phyloP scores from a whole-genome alignment of 2,113 vertebrate species.

The Saccopteryx leptura region DNA sequence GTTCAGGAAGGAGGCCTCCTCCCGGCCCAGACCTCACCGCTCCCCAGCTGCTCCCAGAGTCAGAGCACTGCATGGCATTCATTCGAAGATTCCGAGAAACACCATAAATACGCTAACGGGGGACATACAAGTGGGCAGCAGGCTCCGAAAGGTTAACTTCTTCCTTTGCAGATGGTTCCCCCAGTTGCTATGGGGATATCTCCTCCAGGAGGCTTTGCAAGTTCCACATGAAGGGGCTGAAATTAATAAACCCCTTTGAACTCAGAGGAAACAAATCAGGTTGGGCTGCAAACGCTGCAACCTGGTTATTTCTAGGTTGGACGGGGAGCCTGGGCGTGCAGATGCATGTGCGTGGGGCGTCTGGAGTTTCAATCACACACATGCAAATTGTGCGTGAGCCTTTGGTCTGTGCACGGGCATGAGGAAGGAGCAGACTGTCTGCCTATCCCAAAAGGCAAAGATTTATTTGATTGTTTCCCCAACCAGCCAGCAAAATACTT shows the following conservation, averaged over 20 bases:
- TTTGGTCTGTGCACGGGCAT: neutral
- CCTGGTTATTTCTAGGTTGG: slow-evolving; percentile 26
- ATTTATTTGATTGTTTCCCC: slow-evolving; percentile 1
- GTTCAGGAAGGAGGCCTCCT: neutral
- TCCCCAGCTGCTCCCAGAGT: neutral
- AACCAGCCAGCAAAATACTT: neutral
- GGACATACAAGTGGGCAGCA: neutral
- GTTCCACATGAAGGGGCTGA: slow-evolving; percentile 69
- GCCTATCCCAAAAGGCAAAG: neutral
- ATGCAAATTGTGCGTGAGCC: neutral
- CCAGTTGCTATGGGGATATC: slow-evolving; percentile 76
- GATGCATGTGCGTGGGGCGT: fast-evolving
- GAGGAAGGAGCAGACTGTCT: neutral
- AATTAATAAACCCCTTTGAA: slow-evolving; percentile 77
- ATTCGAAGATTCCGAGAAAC: neutral
- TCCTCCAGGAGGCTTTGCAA: slow-evolving; percentile 60
- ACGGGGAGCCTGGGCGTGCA: neutral
- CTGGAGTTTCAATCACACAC: neutral
- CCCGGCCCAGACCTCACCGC: neutral
- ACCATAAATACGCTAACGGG: neutral
- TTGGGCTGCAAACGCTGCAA: neutral
- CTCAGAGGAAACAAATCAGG: slow-evolving; percentile 64
- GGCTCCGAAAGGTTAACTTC: slow-evolving; percentile 53
- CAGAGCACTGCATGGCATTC: neutral
- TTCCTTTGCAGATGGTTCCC: slow-evolving; percentile 17